Conservation (phyloP, 2,888 invertebrate genomes). For the Dryomyza anilis region DNA sequence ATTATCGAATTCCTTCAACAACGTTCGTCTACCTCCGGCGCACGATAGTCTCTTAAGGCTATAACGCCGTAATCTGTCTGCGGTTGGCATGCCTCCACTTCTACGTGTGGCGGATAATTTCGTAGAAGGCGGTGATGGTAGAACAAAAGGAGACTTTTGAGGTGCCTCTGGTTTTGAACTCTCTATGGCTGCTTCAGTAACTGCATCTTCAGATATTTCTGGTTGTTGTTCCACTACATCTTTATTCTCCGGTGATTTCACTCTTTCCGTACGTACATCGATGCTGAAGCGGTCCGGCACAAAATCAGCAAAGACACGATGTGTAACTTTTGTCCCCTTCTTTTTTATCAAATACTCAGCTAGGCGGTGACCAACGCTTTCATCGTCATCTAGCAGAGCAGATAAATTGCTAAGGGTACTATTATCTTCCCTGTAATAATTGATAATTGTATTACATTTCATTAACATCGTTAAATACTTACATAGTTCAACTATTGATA, state of each 20-base stretch:
- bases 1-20: constrained; percentile 37
- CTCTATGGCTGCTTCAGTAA: background rate
- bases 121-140: background rate
- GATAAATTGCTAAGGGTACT: constrained; percentile 32
- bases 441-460: too few relatives aligned
- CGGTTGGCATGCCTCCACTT: constrained; percentile 24
- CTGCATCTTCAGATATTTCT: background rate
- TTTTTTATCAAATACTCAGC: constrained; percentile 35
- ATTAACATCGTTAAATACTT: too few relatives aligned
- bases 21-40: constrained; percentile 26
- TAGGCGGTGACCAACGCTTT: constrained; percentile 36
- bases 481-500: too few relatives aligned
- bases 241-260: background rate
- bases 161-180: background rate
- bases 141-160: background rate
- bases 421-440: too few relatives aligned
- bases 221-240: background rate
- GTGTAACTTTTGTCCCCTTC: constrained; percentile 21
- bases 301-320: constrained; percentile 24
- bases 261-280: constrained; percentile 31
- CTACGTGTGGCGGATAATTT: background rate
- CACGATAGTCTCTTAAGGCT: constrained; percentile 27
- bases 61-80: constrained; percentile 34
- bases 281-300: constrained; percentile 32
- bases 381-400: constrained; percentile 33